Evolutionary conservation across 2,888 invertebrate genomes (phyloP).

Genomic region (Philereme vetulata): DNA sequence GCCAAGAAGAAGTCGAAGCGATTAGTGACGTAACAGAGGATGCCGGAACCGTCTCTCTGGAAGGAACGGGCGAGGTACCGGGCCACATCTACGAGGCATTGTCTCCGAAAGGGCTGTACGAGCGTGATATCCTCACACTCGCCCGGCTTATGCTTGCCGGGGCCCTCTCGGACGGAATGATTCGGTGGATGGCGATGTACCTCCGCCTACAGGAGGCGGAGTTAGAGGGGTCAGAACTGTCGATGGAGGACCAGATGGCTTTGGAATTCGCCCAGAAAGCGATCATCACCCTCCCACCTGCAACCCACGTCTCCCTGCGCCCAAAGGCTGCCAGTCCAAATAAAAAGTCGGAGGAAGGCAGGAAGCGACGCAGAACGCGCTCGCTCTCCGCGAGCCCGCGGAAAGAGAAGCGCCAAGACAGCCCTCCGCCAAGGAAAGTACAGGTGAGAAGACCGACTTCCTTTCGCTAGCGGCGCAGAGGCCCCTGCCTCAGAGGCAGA

Average conservation of each 20-base stretch:
- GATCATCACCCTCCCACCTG: neutral
- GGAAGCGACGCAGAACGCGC: neutral
- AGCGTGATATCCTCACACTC: constrained; percentile 17
- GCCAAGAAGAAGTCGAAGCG: no score
- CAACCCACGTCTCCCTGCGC: no score
- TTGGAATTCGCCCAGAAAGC: constrained; percentile 5
- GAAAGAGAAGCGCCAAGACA: neutral
- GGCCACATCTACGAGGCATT: neutral
- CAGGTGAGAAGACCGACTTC: no score
- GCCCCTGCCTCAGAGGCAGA: no score
- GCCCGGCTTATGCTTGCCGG: constrained; percentile 11
- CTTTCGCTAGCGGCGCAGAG: no score
- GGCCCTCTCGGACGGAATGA: constrained; percentile 1
- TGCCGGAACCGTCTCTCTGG: neutral
- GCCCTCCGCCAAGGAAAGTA: no score
- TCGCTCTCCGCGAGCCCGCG: neutral
- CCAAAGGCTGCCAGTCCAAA: no score
- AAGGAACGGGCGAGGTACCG: neutral
- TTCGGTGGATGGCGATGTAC: constrained; percentile 18
- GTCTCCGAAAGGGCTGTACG: constrained; percentile 5
- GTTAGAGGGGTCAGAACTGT: neutral
- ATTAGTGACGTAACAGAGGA: no score
- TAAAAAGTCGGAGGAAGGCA: no score
- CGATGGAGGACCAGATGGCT: neutral
- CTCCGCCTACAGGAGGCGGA: constrained; percentile 11